These are phyloP conservation scores for Parotia lawesii DNA, from an alignment of 2,113 vertebrate species.

Conservation along the genomic window DNA sequence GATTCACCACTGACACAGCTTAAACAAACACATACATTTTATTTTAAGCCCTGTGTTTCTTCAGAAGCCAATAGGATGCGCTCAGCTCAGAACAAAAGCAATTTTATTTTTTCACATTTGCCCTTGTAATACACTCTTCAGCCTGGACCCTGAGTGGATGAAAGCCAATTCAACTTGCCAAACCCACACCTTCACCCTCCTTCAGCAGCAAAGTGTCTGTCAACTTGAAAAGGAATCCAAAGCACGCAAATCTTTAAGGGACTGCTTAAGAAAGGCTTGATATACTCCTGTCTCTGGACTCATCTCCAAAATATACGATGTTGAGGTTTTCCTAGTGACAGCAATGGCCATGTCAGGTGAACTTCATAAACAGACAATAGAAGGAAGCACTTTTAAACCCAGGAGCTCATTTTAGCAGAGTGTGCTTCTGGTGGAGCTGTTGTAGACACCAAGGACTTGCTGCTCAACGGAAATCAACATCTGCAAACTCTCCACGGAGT, in stretches of 20 bases:
- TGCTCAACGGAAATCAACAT: not conserved
- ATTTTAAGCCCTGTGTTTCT: slow-evolving; percentile 4
- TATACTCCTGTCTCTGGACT: not conserved
- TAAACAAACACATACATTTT: slow-evolving; percentile 35
- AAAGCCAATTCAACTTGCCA: not conserved
- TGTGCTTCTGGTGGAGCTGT: not conserved
- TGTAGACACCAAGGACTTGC: not conserved
- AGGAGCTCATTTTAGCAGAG: not conserved
- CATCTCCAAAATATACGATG: not conserved
- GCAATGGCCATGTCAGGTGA: not conserved
- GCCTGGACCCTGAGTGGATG: not conserved
- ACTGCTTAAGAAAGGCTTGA: not conserved
- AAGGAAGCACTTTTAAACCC: not conserved
- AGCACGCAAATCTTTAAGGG: not conserved
- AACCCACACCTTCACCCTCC: not conserved
- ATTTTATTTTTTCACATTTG: not conserved
- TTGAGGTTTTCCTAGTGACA: not conserved
- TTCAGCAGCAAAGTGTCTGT: not conserved
- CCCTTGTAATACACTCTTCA: not conserved
- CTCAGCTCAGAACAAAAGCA: slow-evolving; percentile 18
- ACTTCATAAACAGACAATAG: not conserved
- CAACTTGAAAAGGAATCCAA: not conserved
- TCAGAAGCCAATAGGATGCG: not conserved
- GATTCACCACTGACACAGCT: not conserved
- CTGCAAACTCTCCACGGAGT: not conserved